phyloP scores from a whole-genome alignment of 2,888 invertebrate species.

The Tineola bisselliella region DNA sequence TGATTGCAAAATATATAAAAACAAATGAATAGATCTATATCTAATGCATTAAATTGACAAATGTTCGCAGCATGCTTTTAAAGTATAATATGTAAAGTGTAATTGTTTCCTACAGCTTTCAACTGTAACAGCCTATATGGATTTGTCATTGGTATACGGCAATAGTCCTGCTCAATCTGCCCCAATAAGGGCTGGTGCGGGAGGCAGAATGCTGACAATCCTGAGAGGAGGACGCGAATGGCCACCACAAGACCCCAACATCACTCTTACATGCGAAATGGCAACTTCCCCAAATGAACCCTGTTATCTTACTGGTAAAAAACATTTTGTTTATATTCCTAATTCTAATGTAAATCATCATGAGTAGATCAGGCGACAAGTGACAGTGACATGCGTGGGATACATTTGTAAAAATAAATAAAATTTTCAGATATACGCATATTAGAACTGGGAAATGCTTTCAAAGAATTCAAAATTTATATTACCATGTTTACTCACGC shows the following conservation, averaged over 20 bases:
- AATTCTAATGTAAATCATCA: background rate
- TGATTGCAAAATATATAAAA: too few relatives aligned
- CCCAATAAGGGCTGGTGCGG: constrained; percentile 72
- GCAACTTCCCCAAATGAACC: constrained; percentile 71
- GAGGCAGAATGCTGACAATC: constrained; percentile 73
- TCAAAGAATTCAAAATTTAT: too few relatives aligned
- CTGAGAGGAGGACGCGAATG: constrained; percentile 74
- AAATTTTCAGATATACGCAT: too few relatives aligned
- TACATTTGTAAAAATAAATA: too few relatives aligned
- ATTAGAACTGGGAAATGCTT: too few relatives aligned
- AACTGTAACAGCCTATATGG: constrained; percentile 77
- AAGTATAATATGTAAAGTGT: too few relatives aligned
- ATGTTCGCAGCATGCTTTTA: too few relatives aligned
- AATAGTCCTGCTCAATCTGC: constrained; percentile 72
- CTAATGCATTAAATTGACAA: too few relatives aligned
- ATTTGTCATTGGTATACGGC: constrained; percentile 84
- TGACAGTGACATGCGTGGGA: too few relatives aligned
- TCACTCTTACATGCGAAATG: constrained; percentile 74
- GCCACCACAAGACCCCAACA: constrained; percentile 76
- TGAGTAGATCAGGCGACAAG: too few relatives aligned
- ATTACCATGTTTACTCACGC: too few relatives aligned
- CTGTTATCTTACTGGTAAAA: constrained; percentile 78
- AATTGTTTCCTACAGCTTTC: constrained; percentile 72
- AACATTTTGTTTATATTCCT: background rate
- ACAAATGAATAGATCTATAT: too few relatives aligned